Base-by-base conservation (phyloP, 2,113 vertebrate genomes). In the Lonchura striata region DNA sequence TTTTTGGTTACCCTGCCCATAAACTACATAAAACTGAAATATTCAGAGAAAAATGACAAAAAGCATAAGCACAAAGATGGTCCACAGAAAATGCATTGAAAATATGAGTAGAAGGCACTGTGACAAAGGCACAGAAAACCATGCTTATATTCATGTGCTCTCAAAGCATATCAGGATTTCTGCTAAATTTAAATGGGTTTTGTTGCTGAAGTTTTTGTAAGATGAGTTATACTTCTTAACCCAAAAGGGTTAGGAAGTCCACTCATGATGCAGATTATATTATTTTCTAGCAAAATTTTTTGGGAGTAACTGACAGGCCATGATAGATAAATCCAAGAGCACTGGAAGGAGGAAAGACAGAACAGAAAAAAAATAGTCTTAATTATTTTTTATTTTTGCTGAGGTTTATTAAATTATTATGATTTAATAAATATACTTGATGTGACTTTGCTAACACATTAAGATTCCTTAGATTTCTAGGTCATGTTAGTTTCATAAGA, bases 311-410 rank as follows among this genome's bases (percentile, higher is more conserved):
- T 83, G 49, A 52, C 12, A 52, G 25, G 9, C 37, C 17, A 41
- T 57, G 31, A 63, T 17, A 83, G 22, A 65, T 15, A 50, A 72
- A 37, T 35, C 31, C 22, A 30, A 65, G 44, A 64, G 25, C 16
- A 46, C 46, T 50, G 20, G 13, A 63, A 63, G 47, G 23, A 88
- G 57, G 46, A 70, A 65, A 52, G 19, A 35, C 5, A 61, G 7
- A 7, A 37, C 7, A 47, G 7, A 30, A 6, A 6, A 35, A 54
- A 42, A 4, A 7, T 7, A 0, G 4, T 60, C 9, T 60, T 52
- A 42, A 65, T 82, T 70, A 8, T 41, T 12, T 86, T 92, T 86
- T 7, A 7, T 3, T 81, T 82, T 72, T 83, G 10, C 4, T 91
- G 14, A 80, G 24, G 7, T 76, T 91, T 75, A 57, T 66, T 64